Evolutionary conservation across 1,140 invertebrate genomes (phyloP), one percentile per base, ranked within the genome.

Genomic region (Drosophila ironensis): DNA sequence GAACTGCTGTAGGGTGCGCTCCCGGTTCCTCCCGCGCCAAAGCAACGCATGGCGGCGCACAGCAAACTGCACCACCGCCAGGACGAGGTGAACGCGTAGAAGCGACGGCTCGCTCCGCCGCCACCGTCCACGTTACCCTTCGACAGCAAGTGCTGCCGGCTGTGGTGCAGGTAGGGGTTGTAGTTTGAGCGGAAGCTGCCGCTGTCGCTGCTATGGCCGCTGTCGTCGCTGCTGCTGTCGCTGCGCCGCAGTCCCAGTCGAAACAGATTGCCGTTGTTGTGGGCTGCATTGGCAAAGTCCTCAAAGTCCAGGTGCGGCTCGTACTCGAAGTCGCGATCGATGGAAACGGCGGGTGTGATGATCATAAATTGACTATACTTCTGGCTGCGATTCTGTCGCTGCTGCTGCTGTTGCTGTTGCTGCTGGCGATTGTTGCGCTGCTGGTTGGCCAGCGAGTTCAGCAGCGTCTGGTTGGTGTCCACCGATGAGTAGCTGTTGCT

Each of bases 301-400:
- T 87, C 87, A 41, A 86, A 84, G 38, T 84, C 80, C 59, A 82
- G 68, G 46, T 80, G 72, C 19, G 84, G 73, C 22, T 88, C 80
- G 35, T 88, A 72, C 12, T 89, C 87, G 47, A 80, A 88, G 59
- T 89, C 75, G 16, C 89, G 86, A 73, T 90, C 89, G 30, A 90
- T 90, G 17, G 88, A 88, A 19, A 90, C 89, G 40, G 89, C 89
- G 51, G 89, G 89, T 53, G 89, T 90, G 28, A 90, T 89, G 59
- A 90, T 89, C 88, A 90, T 88, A 69, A 88, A 90, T 90, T 90
- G 88, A 84, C 86, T 86, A 25, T 89, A 89, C 66, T 88, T 89
- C n/a, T 56, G 73, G 63, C 33, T 70, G 54, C 73, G 73, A 52
- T 50, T 71, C 4, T 41, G 45, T 3, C 57, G 45, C 22, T 56